A percentile compares a stretch with the other conserved stretches of the same genome.
phyloP scores from a whole-genome alignment of 1,140 invertebrate species.

The Rhizoglyphus robini region DNA sequence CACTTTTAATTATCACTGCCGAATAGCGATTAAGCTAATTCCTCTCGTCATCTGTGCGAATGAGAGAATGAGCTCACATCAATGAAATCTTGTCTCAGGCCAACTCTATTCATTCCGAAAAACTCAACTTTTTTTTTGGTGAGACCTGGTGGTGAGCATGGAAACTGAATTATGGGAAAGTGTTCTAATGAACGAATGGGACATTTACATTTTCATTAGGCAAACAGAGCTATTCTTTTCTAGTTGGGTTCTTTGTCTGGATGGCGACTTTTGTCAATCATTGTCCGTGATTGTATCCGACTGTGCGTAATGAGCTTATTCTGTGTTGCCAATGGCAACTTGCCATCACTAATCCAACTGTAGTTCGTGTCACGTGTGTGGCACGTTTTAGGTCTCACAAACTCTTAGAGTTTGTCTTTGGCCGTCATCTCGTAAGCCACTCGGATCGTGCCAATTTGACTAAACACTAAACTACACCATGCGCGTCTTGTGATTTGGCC shows the following conservation, averaged over 20 bases:
- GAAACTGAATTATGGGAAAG: too few relatives aligned
- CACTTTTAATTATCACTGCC: too few relatives aligned
- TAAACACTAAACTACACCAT: background rate
- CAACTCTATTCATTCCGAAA: too few relatives aligned
- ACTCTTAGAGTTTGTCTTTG: background rate
- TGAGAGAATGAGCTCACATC: too few relatives aligned
- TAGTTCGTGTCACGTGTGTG: constrained; percentile 4
- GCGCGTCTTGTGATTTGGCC: background rate
- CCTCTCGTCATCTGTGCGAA: too few relatives aligned
- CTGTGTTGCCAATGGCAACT: background rate
- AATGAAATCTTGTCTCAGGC: too few relatives aligned
- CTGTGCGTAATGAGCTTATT: background rate
- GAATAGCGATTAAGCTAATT: too few relatives aligned
- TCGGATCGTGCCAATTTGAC: constrained; percentile 3
- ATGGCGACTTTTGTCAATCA: background rate
- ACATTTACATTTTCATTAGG: background rate
- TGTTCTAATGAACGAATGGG: background rate
- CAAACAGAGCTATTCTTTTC: background rate
- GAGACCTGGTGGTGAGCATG: too few relatives aligned
- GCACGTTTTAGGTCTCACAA: constrained; percentile 6
- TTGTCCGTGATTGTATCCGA: background rate
- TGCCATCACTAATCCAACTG: background rate
- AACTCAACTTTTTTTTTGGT: too few relatives aligned
- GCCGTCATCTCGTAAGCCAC: background rate
- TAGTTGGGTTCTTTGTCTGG: background rate